Evolutionary conservation across 1,140 invertebrate genomes (phyloP).

Genomic region (Drosophila bipectinata): DNA sequence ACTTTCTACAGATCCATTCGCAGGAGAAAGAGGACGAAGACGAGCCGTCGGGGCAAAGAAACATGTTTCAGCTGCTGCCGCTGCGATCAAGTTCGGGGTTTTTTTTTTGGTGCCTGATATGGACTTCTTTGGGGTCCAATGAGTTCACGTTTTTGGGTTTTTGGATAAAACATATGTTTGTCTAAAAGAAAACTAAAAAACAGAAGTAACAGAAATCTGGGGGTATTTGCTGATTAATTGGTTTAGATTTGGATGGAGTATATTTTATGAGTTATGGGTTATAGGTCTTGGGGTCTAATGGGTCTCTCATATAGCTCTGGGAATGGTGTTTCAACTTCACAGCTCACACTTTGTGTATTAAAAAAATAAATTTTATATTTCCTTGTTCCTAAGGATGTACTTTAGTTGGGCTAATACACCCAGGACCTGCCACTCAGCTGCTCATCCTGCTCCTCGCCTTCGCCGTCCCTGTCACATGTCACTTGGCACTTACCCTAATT

Average conservation of each 20-base stretch:
- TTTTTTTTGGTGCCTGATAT: constrained; percentile 33
- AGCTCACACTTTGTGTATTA: not conserved
- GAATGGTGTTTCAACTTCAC: too few relatives aligned
- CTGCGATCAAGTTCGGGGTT: constrained; percentile 65
- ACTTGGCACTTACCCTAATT: constrained; percentile 71
- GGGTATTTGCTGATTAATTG: constrained; percentile 69
- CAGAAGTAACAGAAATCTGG: constrained; percentile 7
- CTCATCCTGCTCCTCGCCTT: constrained; percentile 10
- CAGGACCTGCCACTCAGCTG: constrained; percentile 37
- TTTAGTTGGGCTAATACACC: not conserved
- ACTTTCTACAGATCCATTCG: constrained; percentile 57
- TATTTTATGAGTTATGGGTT: too few relatives aligned
- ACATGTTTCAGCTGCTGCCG: constrained; percentile 76
- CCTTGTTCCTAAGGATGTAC: too few relatives aligned
- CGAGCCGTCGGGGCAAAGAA: constrained; percentile 29
- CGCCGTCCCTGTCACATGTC: constrained; percentile 61
- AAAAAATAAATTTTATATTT: not conserved
- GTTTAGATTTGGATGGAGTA: constrained; percentile 59
- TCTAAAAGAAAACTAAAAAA: constrained; percentile 15
- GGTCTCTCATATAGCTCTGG: too few relatives aligned
- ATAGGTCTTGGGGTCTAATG: too few relatives aligned
- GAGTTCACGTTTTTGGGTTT: constrained; percentile 39
- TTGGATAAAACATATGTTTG: constrained; percentile 73
- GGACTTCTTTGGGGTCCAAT: constrained; percentile 45
- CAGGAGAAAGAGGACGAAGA: constrained; percentile 17